A percentile compares a stretch with the other conserved stretches of the same genome.
phyloP scores from a whole-genome alignment of 2,888 invertebrate species.

The Schizotus pectinicornis region DNA sequence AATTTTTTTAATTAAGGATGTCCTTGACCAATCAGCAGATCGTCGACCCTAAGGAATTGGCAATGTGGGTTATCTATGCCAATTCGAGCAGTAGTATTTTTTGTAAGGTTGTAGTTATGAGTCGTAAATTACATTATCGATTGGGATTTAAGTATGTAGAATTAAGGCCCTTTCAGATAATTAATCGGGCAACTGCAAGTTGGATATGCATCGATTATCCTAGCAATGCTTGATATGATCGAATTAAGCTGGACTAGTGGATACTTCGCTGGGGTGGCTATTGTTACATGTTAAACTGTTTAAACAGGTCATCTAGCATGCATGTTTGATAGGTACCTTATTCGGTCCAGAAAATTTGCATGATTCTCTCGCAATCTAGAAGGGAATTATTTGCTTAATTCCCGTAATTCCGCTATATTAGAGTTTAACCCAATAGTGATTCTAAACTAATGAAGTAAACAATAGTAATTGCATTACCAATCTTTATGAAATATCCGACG shows the following conservation, averaged over 20 bases:
- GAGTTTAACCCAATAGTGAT: neutral
- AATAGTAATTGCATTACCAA: too few species aligned
- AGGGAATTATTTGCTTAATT: too few species aligned
- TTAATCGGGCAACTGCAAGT: conserved; percentile 26
- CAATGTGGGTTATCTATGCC: too few species aligned
- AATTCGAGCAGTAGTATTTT: too few species aligned
- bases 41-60: too few species aligned
- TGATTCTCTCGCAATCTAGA: neutral
- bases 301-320: neutral
- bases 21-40: too few species aligned
- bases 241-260: neutral
- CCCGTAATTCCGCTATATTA: too few species aligned
- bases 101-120: too few species aligned
- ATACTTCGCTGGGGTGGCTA: neutral
- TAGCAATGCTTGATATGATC: neutral
- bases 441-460: conserved; percentile 22
- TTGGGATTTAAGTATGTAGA: conserved; percentile 1
- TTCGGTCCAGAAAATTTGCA: too few species aligned
- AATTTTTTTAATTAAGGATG: too few species aligned
- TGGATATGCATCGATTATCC: conserved; percentile 23
- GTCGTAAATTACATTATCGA: too few species aligned
- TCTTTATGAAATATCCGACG: too few species aligned
- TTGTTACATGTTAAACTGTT: neutral
- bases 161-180: conserved; percentile 23
- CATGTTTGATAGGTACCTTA: neutral